Conservation (phyloP, 1,140 invertebrate genomes). For the Panagrolaimus sp. region DNA sequence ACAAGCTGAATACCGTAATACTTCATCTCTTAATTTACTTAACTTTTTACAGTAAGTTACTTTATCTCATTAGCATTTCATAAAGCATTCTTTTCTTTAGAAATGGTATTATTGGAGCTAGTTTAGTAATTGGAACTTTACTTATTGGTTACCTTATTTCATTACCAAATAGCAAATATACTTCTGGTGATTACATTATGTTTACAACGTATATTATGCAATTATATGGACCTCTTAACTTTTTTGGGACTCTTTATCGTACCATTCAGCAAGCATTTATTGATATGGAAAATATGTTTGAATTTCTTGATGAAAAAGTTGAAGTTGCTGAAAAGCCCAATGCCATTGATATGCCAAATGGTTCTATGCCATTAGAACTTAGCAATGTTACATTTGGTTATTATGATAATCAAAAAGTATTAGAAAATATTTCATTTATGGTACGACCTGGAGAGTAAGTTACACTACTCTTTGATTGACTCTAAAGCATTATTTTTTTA, state of each 20-base stretch:
- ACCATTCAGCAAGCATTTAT: constrained; percentile 93
- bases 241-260: constrained; percentile 95
- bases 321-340: constrained; percentile 69
- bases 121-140: constrained; percentile 76
- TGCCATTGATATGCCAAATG: constrained; percentile 69
- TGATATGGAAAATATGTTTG: constrained; percentile 99
- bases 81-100: too few relatives aligned
- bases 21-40: constrained; percentile 66
- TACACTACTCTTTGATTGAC: too few relatives aligned
- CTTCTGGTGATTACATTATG: constrained; percentile 86
- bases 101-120: constrained; percentile 67
- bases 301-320: constrained; percentile 73
- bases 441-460: constrained; percentile 82
- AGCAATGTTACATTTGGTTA: constrained; percentile 82
- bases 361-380: constrained; percentile 77
- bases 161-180: constrained; percentile 65
- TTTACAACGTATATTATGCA: constrained; percentile 91
- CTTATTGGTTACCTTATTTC: constrained; percentile 77
- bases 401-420: constrained; percentile 70
- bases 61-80: too few relatives aligned
- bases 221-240: constrained; percentile 89
- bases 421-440: constrained; percentile 77
- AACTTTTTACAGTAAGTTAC: constrained; percentile 47
- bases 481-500: too few relatives aligned
- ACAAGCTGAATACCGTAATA: constrained; percentile 78